These are phyloP conservation scores for Trichonephila clavipes DNA, from an alignment of 1,140 invertebrate genomes.

Conservation along the genomic window DNA sequence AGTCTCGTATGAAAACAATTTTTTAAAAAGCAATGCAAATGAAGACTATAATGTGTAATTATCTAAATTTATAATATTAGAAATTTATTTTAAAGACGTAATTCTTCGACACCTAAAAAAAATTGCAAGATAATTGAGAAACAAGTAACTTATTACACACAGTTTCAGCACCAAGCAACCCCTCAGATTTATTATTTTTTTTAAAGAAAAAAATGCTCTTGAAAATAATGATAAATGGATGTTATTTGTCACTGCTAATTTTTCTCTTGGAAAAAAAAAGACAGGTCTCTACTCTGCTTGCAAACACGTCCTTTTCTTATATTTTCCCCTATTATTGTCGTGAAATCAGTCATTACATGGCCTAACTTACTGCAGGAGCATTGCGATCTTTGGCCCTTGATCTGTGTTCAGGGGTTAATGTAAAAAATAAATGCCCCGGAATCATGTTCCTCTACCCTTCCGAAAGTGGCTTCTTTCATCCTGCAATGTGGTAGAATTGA, in stretches of 20 bases:
- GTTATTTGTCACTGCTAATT: neutral
- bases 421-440: neutral
- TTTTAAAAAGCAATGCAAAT: too few species aligned
- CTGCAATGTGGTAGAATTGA: neutral
- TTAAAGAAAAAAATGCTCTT: too few species aligned
- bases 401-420: conserved; percentile 16
- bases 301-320: neutral
- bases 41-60: too few species aligned
- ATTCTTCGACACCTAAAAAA: too few species aligned
- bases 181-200: too few species aligned
- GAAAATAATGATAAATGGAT: neutral
- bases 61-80: too few species aligned
- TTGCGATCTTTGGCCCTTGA: neutral
- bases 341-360: neutral
- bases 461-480: neutral
- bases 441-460: neutral
- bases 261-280: neutral
- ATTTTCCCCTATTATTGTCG: neutral
- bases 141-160: too few species aligned
- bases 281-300: neutral
- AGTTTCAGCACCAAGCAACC: too few species aligned
- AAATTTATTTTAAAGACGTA: too few species aligned
- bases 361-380: neutral
- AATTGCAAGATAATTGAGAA: too few species aligned
- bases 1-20: too few species aligned